Percentiles rank a stretch among this genome's conserved stretches.
Evolutionary conservation across 2,888 invertebrate genomes (phyloP).

Genomic region (Drosophila subsilvestris): DNA sequence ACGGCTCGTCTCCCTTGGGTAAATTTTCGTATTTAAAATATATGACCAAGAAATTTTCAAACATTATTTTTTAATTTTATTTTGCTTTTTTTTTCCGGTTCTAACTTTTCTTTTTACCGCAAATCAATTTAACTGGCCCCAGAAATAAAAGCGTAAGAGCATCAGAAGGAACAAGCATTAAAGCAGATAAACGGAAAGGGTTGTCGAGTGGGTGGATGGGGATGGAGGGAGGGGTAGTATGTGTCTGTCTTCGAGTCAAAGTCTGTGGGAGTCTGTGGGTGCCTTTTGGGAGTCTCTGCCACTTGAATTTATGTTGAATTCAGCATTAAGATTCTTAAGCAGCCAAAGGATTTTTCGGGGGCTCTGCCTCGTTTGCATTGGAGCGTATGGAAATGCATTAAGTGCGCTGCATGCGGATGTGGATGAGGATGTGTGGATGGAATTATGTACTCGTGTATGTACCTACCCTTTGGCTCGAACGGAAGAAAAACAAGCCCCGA

Average conservation of each 20-base stretch:
- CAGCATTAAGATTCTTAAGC: conserved; percentile 3
- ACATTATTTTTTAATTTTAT: conserved; percentile 74
- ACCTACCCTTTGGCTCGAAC: neutral
- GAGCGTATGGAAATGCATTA: conserved; percentile 41
- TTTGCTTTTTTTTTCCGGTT: conserved; percentile 21
- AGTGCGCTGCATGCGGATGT: conserved; percentile 37
- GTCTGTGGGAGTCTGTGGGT: neutral
- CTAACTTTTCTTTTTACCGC: conserved; percentile 33
- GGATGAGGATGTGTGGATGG: conserved; percentile 7
- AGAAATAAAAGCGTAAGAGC: conserved; percentile 2
- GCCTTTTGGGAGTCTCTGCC: neutral
- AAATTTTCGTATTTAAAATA: conserved; percentile 74
- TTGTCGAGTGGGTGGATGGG: conserved; percentile 15
- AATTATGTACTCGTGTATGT: conserved; percentile 14
- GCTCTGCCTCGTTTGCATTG: neutral
- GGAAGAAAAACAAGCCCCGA: conserved; percentile 11
- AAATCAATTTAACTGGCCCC: conserved; percentile 47
- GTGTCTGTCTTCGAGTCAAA: neutral
- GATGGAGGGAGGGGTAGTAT: conserved; percentile 12
- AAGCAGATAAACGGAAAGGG: conserved; percentile 25
- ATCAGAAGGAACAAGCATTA: conserved; percentile 9
- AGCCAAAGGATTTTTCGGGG: conserved; percentile 8
- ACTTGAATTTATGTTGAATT: conserved; percentile 48
- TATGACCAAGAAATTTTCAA: conserved; percentile 73
- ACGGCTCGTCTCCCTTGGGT: conserved; percentile 68